These are phyloP conservation scores for Datnioides undecimradiatus DNA, from an alignment of 2,113 vertebrate species.

Conservation along the genomic window DNA sequence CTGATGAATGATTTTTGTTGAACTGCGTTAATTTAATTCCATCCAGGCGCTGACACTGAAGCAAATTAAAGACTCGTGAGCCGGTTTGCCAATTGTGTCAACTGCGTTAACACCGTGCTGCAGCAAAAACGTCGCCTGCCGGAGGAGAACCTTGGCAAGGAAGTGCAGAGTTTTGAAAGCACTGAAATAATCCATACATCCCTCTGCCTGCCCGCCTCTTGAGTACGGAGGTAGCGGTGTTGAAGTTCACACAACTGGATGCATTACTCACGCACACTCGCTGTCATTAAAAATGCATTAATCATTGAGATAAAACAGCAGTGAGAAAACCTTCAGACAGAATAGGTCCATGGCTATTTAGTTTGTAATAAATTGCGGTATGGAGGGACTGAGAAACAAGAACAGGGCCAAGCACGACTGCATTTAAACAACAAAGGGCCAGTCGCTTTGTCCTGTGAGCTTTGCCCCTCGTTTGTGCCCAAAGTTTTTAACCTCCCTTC, in stretches of 20 bases:
- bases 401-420: background rate
- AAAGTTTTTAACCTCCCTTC: constrained; percentile 13
- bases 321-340: background rate
- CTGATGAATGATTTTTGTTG: constrained; percentile 6
- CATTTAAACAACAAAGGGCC: background rate
- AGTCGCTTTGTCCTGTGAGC: background rate
- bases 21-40: background rate
- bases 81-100: constrained; percentile 16
- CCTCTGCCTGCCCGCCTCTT: background rate
- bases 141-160: constrained; percentile 5
- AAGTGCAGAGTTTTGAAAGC: constrained; percentile 20
- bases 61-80: constrained; percentile 11
- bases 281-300: constrained; percentile 48
- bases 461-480: background rate
- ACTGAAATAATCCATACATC: constrained; percentile 4
- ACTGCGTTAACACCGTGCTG: background rate
- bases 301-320: constrained; percentile 44
- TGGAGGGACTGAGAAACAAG: constrained; percentile 10
- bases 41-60: background rate
- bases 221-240: background rate
- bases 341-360: background rate
- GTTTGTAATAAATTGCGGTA: background rate
- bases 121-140: constrained; percentile 1
- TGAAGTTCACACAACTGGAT: constrained; percentile 18
- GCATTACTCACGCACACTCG: background rate